phyloP scores from a whole-genome alignment of 2,797 vertebrate genomes.

The Phoeniculus purpureus region DNA sequence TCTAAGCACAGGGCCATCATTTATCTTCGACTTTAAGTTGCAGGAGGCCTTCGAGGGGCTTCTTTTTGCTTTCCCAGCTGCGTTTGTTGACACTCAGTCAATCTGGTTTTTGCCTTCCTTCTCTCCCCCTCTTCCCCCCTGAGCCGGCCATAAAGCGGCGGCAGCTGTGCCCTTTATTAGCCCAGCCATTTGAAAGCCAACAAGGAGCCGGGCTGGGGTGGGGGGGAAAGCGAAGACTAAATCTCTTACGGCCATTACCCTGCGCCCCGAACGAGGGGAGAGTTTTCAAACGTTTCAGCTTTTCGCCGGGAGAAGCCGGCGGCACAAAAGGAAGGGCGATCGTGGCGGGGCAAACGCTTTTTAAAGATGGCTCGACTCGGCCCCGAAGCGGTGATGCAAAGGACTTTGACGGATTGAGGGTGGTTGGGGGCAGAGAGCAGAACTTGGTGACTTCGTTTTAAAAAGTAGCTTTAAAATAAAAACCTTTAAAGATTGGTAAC shows the following conservation, averaged over 20 bases:
- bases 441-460: background rate
- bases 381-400: slow-evolving; percentile 52
- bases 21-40: slow-evolving; percentile 79
- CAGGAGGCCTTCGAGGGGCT: slow-evolving; percentile 82
- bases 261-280: slow-evolving; percentile 84
- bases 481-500: too few species aligned
- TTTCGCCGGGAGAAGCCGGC: slow-evolving; percentile 77
- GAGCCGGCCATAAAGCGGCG: slow-evolving; percentile 91
- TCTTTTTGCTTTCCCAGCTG: slow-evolving; percentile 90
- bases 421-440: slow-evolving; percentile 35
- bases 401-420: slow-evolving; percentile 65
- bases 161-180: slow-evolving; percentile 96
- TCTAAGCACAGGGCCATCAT: slow-evolving; percentile 79
- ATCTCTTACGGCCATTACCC: slow-evolving; percentile 92
- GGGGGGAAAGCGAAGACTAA: slow-evolving; percentile 61
- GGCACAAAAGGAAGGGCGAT: slow-evolving; percentile 78
- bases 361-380: slow-evolving; percentile 86
- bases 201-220: slow-evolving; percentile 12
- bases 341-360: slow-evolving; percentile 90
- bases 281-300: slow-evolving; percentile 90
- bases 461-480: too few species aligned
- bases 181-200: slow-evolving; percentile 81
- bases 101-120: slow-evolving; percentile 84
- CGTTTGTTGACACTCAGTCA: slow-evolving; percentile 97
- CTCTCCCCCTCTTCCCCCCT: slow-evolving; percentile 74